Evolutionary conservation across 2,888 invertebrate species (phyloP).

Genomic region (Sclerodermus sp.): DNA sequence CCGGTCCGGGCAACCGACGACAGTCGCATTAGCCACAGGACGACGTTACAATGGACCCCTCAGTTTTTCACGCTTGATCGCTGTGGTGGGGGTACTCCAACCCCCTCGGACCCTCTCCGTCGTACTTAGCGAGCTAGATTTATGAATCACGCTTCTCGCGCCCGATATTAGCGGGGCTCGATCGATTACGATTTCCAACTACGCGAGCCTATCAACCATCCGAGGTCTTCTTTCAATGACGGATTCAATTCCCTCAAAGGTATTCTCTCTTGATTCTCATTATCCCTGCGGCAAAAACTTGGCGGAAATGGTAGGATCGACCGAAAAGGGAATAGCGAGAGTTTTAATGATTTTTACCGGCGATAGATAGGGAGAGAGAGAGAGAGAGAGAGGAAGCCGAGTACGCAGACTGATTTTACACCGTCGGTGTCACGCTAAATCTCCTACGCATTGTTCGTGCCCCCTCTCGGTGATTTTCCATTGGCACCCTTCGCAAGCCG

Average conservation of each 20-base stretch:
- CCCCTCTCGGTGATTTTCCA: slow-evolving; percentile 43
- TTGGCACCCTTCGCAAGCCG: slow-evolving; percentile 35
- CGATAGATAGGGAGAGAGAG: too few species aligned
- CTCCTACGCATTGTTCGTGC: slow-evolving; percentile 48
- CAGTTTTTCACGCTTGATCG: slow-evolving; percentile 38
- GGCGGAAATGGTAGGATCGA: too few species aligned
- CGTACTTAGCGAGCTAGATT: slow-evolving; percentile 29
- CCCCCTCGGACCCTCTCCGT: slow-evolving; percentile 21
- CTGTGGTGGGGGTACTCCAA: slow-evolving; percentile 11
- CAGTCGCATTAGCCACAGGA: slow-evolving; percentile 43
- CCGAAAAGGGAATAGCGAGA: too few species aligned
- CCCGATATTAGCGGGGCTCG: slow-evolving; percentile 19
- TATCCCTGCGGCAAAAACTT: too few species aligned
- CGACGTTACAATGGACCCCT: slow-evolving; percentile 41
- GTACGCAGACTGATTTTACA: slow-evolving; percentile 38
- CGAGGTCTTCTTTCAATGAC: too few species aligned
- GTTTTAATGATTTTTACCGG: too few species aligned
- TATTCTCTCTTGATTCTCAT: too few species aligned
- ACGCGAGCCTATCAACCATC: too few species aligned
- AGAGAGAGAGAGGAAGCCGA: slow-evolving; percentile 7
- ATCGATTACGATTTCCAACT: slow-evolving; percentile 16
- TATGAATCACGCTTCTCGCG: slow-evolving; percentile 25
- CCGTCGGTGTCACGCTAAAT: slow-evolving; percentile 51
- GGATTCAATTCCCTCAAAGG: too few species aligned
- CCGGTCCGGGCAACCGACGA: slow-evolving; percentile 30